Evolutionary conservation across 2,888 invertebrate species (phyloP).

Genomic region (Cephonodes hylas): DNA sequence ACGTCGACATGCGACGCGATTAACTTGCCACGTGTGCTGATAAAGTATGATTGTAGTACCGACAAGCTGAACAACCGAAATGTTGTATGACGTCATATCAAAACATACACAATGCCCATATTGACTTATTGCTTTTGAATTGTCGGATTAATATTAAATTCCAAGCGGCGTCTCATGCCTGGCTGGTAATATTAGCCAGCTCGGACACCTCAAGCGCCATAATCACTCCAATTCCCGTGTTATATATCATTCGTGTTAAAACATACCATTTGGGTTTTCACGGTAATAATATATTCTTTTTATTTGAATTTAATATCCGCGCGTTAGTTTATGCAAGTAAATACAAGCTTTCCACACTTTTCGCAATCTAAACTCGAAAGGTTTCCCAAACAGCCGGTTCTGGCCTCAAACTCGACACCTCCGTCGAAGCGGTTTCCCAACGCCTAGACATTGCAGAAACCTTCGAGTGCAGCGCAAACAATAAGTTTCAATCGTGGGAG

Average conservation of each 20-base stretch:
- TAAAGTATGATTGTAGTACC: slow-evolving; percentile 44
- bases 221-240: background rate
- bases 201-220: background rate
- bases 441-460: slow-evolving; percentile 72
- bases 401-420: slow-evolving; percentile 61
- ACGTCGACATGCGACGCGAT: slow-evolving; percentile 42
- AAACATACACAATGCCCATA: background rate
- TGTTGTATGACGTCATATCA: slow-evolving; percentile 31
- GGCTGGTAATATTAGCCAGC: background rate
- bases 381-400: slow-evolving; percentile 73
- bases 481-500: slow-evolving; percentile 72
- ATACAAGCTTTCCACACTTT: slow-evolving; percentile 68
- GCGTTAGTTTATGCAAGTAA: slow-evolving; percentile 41
- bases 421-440: slow-evolving; percentile 58
- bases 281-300: no score
- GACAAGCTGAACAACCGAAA: slow-evolving; percentile 31
- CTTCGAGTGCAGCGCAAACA: slow-evolving; percentile 73
- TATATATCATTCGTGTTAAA: no score
- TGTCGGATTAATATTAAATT: background rate
- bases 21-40: slow-evolving; percentile 58
- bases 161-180: background rate
- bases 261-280: no score
- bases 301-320: slow-evolving; percentile 6
- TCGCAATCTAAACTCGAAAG: slow-evolving; percentile 70
- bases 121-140: background rate